Conservation (phyloP, 1,140 invertebrate genomes). For the Drosophila simulans region DNA sequence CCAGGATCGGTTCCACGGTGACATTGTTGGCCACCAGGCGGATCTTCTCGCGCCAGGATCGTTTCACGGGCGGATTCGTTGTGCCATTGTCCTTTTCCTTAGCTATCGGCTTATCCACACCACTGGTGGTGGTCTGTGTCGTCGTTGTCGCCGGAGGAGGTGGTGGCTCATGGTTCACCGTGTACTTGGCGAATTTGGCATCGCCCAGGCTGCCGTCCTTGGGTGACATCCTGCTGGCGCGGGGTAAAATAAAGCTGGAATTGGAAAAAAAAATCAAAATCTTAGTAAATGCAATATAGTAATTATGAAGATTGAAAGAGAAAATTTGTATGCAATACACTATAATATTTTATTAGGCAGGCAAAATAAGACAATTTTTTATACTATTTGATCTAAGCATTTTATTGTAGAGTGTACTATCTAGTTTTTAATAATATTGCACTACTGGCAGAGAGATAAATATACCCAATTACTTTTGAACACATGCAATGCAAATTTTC, state of each 20-base stretch:
- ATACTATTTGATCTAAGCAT: too few species aligned
- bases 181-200: conserved; percentile 55
- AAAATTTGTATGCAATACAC: too few species aligned
- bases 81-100: conserved; percentile 9
- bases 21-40: conserved; percentile 87
- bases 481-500: not conserved
- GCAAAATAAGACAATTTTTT: too few species aligned
- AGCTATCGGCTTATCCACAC: conserved; percentile 15
- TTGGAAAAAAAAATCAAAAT: not conserved
- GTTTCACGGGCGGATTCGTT: conserved; percentile 1
- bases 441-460: too few species aligned
- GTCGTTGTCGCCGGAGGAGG: not conserved
- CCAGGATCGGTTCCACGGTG: conserved; percentile 92
- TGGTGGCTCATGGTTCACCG: conserved; percentile 40
- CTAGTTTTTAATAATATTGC: too few species aligned
- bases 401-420: too few species aligned
- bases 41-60: conserved; percentile 85
- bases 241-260: not conserved
- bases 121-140: not conserved
- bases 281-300: not conserved
- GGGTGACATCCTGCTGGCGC: conserved; percentile 45
- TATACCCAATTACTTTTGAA: not conserved
- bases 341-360: too few species aligned
- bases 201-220: conserved; percentile 60
- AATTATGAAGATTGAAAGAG: too few species aligned